Evolutionary conservation across 2,113 vertebrate species (phyloP).

Genomic region (Cottus gobio): DNA sequence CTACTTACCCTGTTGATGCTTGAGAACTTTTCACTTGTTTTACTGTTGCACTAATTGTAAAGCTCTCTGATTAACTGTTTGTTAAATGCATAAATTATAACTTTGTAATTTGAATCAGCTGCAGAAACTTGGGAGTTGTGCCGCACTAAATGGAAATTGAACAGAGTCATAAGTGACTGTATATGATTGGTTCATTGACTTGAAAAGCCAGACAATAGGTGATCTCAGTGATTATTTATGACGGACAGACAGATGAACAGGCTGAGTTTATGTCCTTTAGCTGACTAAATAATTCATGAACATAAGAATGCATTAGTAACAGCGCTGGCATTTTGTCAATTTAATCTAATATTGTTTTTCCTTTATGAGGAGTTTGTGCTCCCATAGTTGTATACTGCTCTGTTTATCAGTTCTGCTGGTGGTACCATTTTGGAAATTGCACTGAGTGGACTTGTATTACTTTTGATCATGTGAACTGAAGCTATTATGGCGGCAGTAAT

Average conservation of each 20-base stretch:
- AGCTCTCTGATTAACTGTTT: conserved; percentile 50
- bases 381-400: neutral
- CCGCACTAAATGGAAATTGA: conserved; percentile 42
- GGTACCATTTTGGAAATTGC: neutral
- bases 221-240: conserved; percentile 37
- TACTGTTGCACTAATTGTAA: conserved; percentile 52
- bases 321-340: conserved; percentile 23
- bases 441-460: neutral
- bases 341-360: conserved; percentile 13
- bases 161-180: conserved; percentile 16
- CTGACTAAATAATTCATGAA: conserved; percentile 36
- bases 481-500: neutral
- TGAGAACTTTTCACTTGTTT: conserved; percentile 54
- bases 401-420: neutral
- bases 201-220: conserved; percentile 42
- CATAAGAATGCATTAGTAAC: neutral
- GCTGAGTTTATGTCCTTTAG: neutral
- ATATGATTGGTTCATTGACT: conserved; percentile 42
- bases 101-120: conserved; percentile 48
- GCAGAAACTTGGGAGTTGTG: conserved; percentile 50
- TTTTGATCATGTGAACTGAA: conserved; percentile 8
- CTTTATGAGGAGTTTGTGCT: neutral
- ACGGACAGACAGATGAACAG: conserved; percentile 13
- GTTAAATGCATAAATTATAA: conserved; percentile 50
- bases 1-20: conserved; percentile 49